Base-by-base conservation (phyloP, 2,888 invertebrate genomes). In the Volucella inanis region DNA sequence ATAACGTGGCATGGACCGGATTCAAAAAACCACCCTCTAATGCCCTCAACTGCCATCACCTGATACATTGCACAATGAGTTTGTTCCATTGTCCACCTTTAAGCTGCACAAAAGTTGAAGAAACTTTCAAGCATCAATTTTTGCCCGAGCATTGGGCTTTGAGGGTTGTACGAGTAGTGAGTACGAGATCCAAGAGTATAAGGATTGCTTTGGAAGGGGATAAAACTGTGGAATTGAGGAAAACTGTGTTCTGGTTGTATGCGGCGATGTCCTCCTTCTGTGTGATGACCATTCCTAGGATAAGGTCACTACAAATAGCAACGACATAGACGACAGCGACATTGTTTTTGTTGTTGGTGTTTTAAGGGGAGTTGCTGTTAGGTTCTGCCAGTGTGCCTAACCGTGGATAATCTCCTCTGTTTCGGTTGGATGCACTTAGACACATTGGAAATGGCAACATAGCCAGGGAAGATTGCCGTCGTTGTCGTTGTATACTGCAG, bases 341-440 rank as follows among this genome's bases (percentile, higher is more conserved):
- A 67, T 62, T 18, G 62, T 68, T 62, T n/a, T 75, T 68, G 75
- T 68, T 62, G 59, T 61, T 52, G 57, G 8, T 38, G 41, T 59
- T 39, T 50, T 31, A 31, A 6, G 6, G 41, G 39, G 59, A 65
- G 43, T 49, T 64, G 61, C 31, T 70, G 55, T 31, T 31, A 6
- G 54, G 61, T 55, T 72, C 65, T 67, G 59, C 59, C 81, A 76
- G 71, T 72, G 76, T 85, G 81, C 85, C 85, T 81, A 85, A 81
- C 85, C 85, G 81, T 85, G 85, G 85, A 85, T 85, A 85, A 85
- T 85, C 76, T 85, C 85, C 81, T 85, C 76, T 85, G 85, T 76
- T 85, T 77, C 85, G 76, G 81, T 81, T 81, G 85, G 85, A 72
- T 85, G 85, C 85, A 81, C 85, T 85, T 81, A 81, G 76, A 85